Base-by-base conservation (phyloP, 2,888 invertebrate genomes). In the Alloscopus bannaensis region DNA sequence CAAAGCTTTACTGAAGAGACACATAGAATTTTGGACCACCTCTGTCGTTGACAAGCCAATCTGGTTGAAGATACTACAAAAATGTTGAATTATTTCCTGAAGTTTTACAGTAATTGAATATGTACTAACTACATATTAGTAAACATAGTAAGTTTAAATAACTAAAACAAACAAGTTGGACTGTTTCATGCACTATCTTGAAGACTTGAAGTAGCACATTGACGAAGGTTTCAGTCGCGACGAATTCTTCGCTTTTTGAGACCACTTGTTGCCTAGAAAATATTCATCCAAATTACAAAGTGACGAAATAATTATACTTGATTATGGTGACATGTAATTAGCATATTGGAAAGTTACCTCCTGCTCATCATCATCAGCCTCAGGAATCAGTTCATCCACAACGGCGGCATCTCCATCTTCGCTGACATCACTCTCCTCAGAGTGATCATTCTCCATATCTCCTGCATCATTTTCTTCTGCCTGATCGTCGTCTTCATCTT, bases 231-330 rank as follows among this genome's bases (percentile, higher is more conserved):
- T 68, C 52, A 68, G 52, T 68, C 66, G 2, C 66, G 50, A 11
- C 66, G 66, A 36, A 36, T 52, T 24, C 66, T 68, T 36, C 66
- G 11, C 52, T 68, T 68, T n/a, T 68, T 68, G 29, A 68, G 66
- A 22, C 66, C 66, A 20, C 31, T 26, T 22, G 50, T 6, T 18
- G 52, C 50, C 65, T 65, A 18, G 22, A 24, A 57, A 57, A 57
- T 28, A n/a, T 55, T 6, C 8, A 50, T 4, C 3, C 24, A 55
- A 22, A 55, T n/a, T n/a, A n/a, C n/a, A n/a, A n/a, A n/a, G n/a
- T n/a, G n/a, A n/a, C n/a, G n/a, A n/a, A n/a, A n/a, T n/a, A n/a
- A n/a, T n/a, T n/a, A n/a, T n/a, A n/a, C n/a, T n/a, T n/a, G n/a
- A n/a, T n/a, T n/a, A n/a, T n/a, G n/a, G n/a, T n/a, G n/a, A 50